Evolutionary conservation across 2,888 invertebrate species (phyloP), one percentile per base, ranked within the genome.

Genomic region (Onchidella celtica): DNA sequence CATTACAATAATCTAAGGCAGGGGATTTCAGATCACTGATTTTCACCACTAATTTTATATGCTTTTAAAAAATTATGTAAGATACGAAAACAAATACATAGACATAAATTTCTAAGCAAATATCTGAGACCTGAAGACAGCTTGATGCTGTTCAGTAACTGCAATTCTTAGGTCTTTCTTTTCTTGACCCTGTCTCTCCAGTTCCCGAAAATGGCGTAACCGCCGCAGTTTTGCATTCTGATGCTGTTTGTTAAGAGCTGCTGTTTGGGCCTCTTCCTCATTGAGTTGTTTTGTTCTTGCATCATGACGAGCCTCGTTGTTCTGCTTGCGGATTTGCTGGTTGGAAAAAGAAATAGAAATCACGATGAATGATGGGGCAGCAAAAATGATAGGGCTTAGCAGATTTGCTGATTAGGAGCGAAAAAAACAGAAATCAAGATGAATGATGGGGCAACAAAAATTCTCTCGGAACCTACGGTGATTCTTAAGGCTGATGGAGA

Each of bases 141-240:
- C 88, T 57, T 87, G 82, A 32, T 89, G 88, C 81, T 90, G 86
- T 34, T 90, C 87, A 6, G 86, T 83, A 32, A 90, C 88, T 11
- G 83, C 87, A 6, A 88, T 83, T 36, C 89, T 83, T 38, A 88
- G 69, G 72, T 90, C 89, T 80, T 89, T 90, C 68, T 85, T 85
- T 47, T 83, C 79, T 82, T 91, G 90, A 21, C 87, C 89, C 36
- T 87, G 80, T 57, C 86, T 86, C 79, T 91, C 90, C 36, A 89
- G 84, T 34, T 85, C 77, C 40, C 85, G 86, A 77, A 89, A 91
- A 79, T 90, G 89, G 66, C 87, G 79, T n/a, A 89, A 85, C 11
- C 90, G 82, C 29, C 86, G 84, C 9, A 88, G 38, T 79, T 90
- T 90, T 47, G 90, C 90, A 36, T 84, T 75, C n/a, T 84, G 88